These are phyloP conservation scores for Augochlorella aurata DNA, from an alignment of 2,888 invertebrate species.

Conservation along the genomic window DNA sequence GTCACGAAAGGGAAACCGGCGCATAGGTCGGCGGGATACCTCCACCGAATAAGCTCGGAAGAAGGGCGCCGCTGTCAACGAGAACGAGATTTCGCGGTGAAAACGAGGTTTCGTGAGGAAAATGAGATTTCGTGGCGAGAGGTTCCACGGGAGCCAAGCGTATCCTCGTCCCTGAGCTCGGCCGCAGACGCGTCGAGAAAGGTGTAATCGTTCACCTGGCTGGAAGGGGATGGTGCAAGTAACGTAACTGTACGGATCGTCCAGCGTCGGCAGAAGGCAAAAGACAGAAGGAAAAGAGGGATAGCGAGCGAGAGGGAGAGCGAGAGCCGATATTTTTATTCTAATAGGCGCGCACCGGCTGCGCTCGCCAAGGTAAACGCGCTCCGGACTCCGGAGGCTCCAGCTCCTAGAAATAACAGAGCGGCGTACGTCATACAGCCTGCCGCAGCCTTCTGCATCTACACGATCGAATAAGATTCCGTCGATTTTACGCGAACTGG, in stretches of 20 bases:
- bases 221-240: constrained; percentile 49
- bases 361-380: constrained; percentile 58
- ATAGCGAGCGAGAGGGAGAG: too few species aligned
- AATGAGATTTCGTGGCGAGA: too few species aligned
- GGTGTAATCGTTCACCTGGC: constrained; percentile 43
- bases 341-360: constrained; percentile 41
- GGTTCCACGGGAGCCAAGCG: too few species aligned
- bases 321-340: constrained; percentile 51
- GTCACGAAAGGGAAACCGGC: constrained; percentile 35
- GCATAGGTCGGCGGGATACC: constrained; percentile 40
- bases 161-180: constrained; percentile 30
- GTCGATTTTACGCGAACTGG: neutral
- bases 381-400: constrained; percentile 35
- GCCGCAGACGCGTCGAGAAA: constrained; percentile 21
- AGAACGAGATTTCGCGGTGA: neutral
- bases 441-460: neutral
- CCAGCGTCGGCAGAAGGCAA: constrained; percentile 17
- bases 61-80: neutral
- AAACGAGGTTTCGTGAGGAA: too few species aligned
- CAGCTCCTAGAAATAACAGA: constrained; percentile 60
- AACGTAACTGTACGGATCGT: constrained; percentile 69
- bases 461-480: constrained; percentile 7
- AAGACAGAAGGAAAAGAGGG: too few species aligned
- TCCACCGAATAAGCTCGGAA: constrained; percentile 28
- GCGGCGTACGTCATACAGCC: constrained; percentile 35